Percentiles rank a stretch among this genome's conserved stretches.
phyloP scores from a whole-genome alignment of 2,888 invertebrate species.

The Parnassius smintheus region DNA sequence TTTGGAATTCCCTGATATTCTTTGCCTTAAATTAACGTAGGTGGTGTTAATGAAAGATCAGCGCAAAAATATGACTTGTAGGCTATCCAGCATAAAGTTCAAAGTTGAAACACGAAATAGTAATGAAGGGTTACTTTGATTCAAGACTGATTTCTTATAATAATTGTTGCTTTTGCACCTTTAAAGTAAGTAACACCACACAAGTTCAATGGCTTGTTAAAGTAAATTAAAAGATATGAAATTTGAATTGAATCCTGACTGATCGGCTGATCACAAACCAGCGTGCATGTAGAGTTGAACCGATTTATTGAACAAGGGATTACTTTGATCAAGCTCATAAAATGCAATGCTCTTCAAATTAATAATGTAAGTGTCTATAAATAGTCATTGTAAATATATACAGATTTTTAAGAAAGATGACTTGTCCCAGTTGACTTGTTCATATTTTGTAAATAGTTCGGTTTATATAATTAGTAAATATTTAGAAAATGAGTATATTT shows the following conservation, averaged over 20 bases:
- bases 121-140: constrained; percentile 64
- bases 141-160: constrained; percentile 71
- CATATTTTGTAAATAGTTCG: constrained; percentile 77
- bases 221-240: constrained; percentile 35
- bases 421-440: constrained; percentile 62
- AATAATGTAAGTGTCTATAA: constrained; percentile 65
- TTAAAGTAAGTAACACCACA: constrained; percentile 38
- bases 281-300: constrained; percentile 39
- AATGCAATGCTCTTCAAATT: constrained; percentile 70
- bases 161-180: constrained; percentile 37
- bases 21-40: constrained; percentile 10
- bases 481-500: constrained; percentile 75
- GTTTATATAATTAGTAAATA: constrained; percentile 69
- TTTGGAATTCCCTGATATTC: constrained; percentile 31
- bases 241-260: constrained; percentile 42
- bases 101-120: constrained; percentile 44
- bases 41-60: constrained; percentile 13
- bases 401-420: constrained; percentile 65
- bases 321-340: constrained; percentile 74
- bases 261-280: constrained; percentile 48
- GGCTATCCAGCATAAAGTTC: constrained; percentile 34
- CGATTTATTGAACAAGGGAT: constrained; percentile 64
- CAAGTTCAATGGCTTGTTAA: constrained; percentile 39
- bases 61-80: constrained; percentile 19
- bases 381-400: constrained; percentile 80